A percentile compares a stretch with the other conserved stretches of the same genome.
Conservation (phyloP, 2,888 invertebrate genomes). For the Eupithecia inturbata region DNA sequence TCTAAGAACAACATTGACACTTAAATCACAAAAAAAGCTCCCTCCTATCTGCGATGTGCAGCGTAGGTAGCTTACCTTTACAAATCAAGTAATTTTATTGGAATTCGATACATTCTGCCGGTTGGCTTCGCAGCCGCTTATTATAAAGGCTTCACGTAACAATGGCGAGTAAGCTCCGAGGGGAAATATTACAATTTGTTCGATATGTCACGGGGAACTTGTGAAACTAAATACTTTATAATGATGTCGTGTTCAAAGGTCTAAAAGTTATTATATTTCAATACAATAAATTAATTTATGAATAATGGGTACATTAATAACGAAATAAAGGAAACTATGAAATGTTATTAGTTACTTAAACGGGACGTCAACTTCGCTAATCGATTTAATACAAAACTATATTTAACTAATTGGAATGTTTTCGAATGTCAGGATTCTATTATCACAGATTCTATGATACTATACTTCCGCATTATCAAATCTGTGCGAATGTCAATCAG, state of each 20-base stretch:
- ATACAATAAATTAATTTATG: not conserved
- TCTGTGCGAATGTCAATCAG: not conserved
- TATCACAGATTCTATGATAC: no score
- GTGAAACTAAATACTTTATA: not conserved
- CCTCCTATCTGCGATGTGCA: not conserved
- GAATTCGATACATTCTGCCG: not conserved
- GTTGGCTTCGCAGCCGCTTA: not conserved
- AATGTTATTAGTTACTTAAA: not conserved
- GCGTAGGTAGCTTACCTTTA: not conserved
- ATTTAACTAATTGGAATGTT: not conserved
- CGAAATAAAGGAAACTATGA: not conserved
- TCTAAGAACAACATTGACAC: not conserved
- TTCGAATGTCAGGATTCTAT: no score
- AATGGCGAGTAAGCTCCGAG: not conserved
- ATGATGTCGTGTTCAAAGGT: not conserved
- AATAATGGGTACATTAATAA: not conserved
- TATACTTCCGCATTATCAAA: no score
- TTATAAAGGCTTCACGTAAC: not conserved
- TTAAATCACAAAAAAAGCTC: constrained; percentile 7
- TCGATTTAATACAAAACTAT: not conserved
- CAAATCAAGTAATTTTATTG: not conserved
- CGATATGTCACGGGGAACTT: not conserved
- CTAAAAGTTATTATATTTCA: not conserved
- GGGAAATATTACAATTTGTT: not conserved
- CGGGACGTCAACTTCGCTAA: not conserved